These are phyloP conservation scores for Lomographa bimaculata DNA, from an alignment of 2,888 invertebrate species.

Conservation along the genomic window DNA sequence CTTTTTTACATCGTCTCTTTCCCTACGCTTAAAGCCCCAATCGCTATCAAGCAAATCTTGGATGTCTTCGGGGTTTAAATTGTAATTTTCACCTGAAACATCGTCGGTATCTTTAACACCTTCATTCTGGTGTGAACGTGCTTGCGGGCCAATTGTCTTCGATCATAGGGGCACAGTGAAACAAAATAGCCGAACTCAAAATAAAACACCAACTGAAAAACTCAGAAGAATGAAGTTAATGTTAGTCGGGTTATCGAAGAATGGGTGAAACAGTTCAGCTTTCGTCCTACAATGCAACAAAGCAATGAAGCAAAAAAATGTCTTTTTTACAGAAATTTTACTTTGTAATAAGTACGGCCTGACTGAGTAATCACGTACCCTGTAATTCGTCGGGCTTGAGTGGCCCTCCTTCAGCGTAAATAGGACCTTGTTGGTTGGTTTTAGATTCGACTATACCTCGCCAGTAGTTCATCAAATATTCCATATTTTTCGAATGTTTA, in stretches of 20 bases:
- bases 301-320: slow-evolving; percentile 64
- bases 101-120: slow-evolving; percentile 67
- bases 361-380: slow-evolving; percentile 47
- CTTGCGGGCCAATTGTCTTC: slow-evolving; percentile 43
- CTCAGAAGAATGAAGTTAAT: slow-evolving; percentile 44
- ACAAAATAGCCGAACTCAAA: slow-evolving; percentile 49
- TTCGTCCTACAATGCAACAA: slow-evolving; percentile 61
- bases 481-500: slow-evolving; percentile 67
- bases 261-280: slow-evolving; percentile 55
- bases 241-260: slow-evolving; percentile 43
- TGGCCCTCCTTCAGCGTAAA: slow-evolving; percentile 76
- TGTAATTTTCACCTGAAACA: slow-evolving; percentile 82
- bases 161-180: slow-evolving; percentile 47
- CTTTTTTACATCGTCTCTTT: slow-evolving; percentile 96
- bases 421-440: slow-evolving; percentile 52
- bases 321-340: slow-evolving; percentile 45
- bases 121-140: slow-evolving; percentile 48
- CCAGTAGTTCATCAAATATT: slow-evolving; percentile 73
- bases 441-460: slow-evolving; percentile 61
- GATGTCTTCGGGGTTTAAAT: slow-evolving; percentile 79
- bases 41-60: slow-evolving; percentile 85
- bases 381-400: slow-evolving; percentile 64
- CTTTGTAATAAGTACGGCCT: slow-evolving; percentile 25
- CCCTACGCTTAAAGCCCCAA: slow-evolving; percentile 93
- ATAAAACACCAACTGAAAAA: slow-evolving; percentile 48